Evolutionary conservation across 2,797 vertebrate genomes (phyloP).

Genomic region (Trematomus bernacchii): DNA sequence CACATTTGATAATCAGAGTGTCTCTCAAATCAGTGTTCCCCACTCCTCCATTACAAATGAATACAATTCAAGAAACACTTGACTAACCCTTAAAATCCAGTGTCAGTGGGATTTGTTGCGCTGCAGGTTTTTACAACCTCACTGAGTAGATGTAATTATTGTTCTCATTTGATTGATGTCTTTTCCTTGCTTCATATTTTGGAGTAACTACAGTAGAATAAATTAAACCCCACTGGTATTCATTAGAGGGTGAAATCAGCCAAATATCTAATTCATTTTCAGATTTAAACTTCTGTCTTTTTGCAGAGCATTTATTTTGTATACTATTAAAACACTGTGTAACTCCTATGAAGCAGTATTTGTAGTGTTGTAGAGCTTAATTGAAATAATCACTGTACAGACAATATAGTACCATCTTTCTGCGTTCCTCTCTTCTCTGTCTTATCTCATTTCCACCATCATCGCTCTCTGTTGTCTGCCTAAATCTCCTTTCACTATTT

Average conservation of each 20-base stretch:
- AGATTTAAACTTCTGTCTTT: slow-evolving; percentile 2
- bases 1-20: slow-evolving; percentile 2
- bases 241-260: slow-evolving; percentile 7
- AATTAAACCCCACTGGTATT: slow-evolving; percentile 16
- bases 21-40: background rate
- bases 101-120: slow-evolving; percentile 3
- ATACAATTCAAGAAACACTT: background rate
- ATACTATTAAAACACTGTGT: slow-evolving; percentile 6
- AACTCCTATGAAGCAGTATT: background rate
- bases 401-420: slow-evolving; percentile 1
- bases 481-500: slow-evolving; percentile 29
- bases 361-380: background rate
- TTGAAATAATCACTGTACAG: slow-evolving; percentile 18
- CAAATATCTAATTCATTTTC: slow-evolving; percentile 12
- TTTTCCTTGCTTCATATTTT: background rate
- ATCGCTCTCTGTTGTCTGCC: slow-evolving; percentile 23
- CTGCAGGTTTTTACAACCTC: slow-evolving; percentile 23
- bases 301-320: background rate
- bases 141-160: slow-evolving; percentile 20
- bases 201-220: slow-evolving; percentile 14
- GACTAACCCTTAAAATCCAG: slow-evolving; percentile 11
- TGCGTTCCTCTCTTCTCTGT: background rate
- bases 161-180: slow-evolving; percentile 27
- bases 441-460: slow-evolving; percentile 37
- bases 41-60: slow-evolving; percentile 11